These are phyloP conservation scores for Drosophila ficusphila DNA, from an alignment of 1,140 invertebrate genomes.

Conservation along the genomic window DNA sequence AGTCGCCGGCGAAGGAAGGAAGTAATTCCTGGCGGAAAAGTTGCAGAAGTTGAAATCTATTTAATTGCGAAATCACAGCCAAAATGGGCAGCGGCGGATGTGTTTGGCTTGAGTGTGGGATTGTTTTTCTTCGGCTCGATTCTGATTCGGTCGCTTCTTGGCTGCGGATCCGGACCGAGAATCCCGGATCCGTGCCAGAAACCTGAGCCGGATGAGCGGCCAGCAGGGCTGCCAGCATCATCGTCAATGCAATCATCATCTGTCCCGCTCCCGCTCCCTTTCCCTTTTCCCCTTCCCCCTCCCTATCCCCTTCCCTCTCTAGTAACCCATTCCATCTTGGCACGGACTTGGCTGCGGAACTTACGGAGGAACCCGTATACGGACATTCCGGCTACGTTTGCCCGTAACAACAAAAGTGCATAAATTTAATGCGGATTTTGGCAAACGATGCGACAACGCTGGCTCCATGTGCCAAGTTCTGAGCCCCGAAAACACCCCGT, in stretches of 20 bases:
- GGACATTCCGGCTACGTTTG: slow-evolving; percentile 65
- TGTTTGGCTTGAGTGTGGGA: slow-evolving; percentile 46
- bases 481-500: slow-evolving; percentile 17
- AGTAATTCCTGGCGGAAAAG: slow-evolving; percentile 7
- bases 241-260: slow-evolving; percentile 70
- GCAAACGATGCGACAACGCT: slow-evolving; percentile 76
- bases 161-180: slow-evolving; percentile 33
- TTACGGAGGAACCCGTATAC: slow-evolving; percentile 31
- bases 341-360: slow-evolving; percentile 44
- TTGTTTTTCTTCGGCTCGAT: slow-evolving; percentile 69
- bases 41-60: slow-evolving; percentile 61
- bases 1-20: slow-evolving; percentile 19
- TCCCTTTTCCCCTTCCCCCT: neutral
- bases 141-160: slow-evolving; percentile 69
- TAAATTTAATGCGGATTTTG: slow-evolving; percentile 82
- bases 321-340: slow-evolving; percentile 36
- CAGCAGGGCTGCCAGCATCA: slow-evolving; percentile 61
- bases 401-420: slow-evolving; percentile 74
- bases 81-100: slow-evolving; percentile 62
- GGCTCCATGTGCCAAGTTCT: slow-evolving; percentile 71
- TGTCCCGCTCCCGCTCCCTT: slow-evolving; percentile 2
- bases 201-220: slow-evolving; percentile 76
- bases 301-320: neutral
- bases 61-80: slow-evolving; percentile 81
- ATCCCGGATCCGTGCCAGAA: slow-evolving; percentile 63